A percentile compares a stretch with the other conserved stretches of the same genome.
phyloP scores from a whole-genome alignment of 2,113 vertebrate species.

The Oostethus manadensis region DNA sequence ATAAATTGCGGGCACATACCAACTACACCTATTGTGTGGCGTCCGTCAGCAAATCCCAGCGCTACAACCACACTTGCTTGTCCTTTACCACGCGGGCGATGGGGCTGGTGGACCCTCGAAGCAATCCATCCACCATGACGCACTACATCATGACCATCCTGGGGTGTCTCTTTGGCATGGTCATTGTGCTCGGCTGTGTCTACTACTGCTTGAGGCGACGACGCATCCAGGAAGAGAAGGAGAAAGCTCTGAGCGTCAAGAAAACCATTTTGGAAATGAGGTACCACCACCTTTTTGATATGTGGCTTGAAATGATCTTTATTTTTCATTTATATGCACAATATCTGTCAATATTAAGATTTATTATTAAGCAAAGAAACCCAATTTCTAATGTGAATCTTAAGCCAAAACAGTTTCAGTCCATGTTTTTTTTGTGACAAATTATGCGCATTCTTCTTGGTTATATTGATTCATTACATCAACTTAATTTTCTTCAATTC shows the following conservation, averaged over 20 bases:
- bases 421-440: no score
- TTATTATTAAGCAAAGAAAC: no score
- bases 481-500: no score
- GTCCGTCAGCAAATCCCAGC: slow-evolving; percentile 86
- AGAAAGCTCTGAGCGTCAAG: slow-evolving; percentile 93
- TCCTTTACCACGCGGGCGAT: slow-evolving; percentile 83
- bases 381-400: no score
- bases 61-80: slow-evolving; percentile 94
- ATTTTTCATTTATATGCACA: no score
- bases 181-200: slow-evolving; percentile 91
- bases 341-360: no score
- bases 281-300: slow-evolving; percentile 8
- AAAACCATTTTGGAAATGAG: slow-evolving; percentile 98
- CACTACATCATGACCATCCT: slow-evolving; percentile 99
- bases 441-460: no score
- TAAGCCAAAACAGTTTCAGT: no score
- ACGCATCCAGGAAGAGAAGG: slow-evolving; percentile 90
- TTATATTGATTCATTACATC: no score
- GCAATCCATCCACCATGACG: slow-evolving; percentile 87
- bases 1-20: slow-evolving; percentile 83
- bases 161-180: slow-evolving; percentile 97
- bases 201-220: slow-evolving; percentile 91
- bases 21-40: slow-evolving; percentile 95
- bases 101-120: slow-evolving; percentile 72
- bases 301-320: no score